Evolutionary conservation across 2,113 vertebrate species (phyloP).

Genomic region (Mormoops blainvillei): DNA sequence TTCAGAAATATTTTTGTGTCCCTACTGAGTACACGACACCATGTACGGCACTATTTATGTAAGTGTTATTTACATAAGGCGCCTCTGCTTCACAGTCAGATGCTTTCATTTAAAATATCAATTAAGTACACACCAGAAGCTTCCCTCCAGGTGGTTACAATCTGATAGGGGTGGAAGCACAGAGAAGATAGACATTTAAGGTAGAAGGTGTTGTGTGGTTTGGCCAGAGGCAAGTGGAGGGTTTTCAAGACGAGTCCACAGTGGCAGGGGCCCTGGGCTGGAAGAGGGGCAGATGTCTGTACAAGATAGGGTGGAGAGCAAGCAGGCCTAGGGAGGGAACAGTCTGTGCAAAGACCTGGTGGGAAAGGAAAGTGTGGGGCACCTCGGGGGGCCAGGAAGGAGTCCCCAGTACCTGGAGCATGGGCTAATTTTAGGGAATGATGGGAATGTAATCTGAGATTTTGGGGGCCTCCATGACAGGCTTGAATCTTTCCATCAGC

Average conservation of each 20-base stretch:
- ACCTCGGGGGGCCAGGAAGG: background rate
- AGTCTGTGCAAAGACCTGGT: background rate
- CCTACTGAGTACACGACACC: background rate
- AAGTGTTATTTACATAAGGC: background rate
- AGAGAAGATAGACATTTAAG: background rate
- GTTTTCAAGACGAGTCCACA: background rate
- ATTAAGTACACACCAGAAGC: background rate
- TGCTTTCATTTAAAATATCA: background rate
- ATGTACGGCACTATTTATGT: background rate
- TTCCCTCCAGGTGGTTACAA: background rate
- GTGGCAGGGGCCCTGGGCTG: background rate
- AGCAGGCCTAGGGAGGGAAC: fast-evolving
- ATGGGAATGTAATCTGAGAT: background rate
- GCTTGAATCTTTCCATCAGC: background rate
- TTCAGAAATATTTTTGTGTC: background rate
- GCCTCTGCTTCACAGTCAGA: background rate
- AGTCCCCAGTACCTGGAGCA: background rate
- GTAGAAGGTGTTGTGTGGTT: background rate
- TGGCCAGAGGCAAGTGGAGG: background rate
- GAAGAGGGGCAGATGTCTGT: background rate
- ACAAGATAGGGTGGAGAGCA: background rate
- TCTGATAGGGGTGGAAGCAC: background rate
- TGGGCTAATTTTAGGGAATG: background rate
- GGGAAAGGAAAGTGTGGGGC: background rate
- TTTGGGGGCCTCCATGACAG: background rate